Evolutionary conservation across 2,888 invertebrate species (phyloP).

Genomic region (Eupithecia abbreviata): DNA sequence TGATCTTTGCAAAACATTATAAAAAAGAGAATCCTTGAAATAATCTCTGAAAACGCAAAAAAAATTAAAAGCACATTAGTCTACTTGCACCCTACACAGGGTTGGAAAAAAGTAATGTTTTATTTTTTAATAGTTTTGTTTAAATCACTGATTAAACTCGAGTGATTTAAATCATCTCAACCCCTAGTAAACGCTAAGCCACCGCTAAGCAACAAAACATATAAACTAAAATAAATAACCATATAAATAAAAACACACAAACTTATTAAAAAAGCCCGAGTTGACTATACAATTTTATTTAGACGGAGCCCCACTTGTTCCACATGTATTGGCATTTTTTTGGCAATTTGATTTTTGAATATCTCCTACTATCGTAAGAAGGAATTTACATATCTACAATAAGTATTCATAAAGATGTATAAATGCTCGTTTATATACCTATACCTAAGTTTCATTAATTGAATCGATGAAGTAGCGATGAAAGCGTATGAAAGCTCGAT

Average conservation of each 20-base stretch:
- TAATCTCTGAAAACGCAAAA: background rate
- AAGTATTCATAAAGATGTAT: background rate
- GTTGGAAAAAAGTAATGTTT: too few species aligned
- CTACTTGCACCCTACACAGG: background rate
- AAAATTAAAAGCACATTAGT: background rate
- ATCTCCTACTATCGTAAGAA: background rate
- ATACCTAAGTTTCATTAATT: background rate
- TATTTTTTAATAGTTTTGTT: too few species aligned
- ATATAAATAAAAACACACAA: too few species aligned
- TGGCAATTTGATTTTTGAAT: background rate
- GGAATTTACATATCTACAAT: background rate
- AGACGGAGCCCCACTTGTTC: background rate
- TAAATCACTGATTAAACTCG: too few species aligned
- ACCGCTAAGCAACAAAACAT: too few species aligned
- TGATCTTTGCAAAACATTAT: background rate
- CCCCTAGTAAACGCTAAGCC: too few species aligned
- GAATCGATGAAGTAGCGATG: background rate
- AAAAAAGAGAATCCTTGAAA: conserved; percentile 1
- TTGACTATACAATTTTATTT: too few species aligned
- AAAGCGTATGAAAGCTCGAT: background rate
- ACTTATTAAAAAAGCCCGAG: too few species aligned
- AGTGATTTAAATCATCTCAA: too few species aligned
- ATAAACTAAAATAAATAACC: too few species aligned
- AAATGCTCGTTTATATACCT: background rate
- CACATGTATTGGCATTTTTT: background rate